Evolutionary conservation across 2,888 invertebrate genomes (phyloP).

Genomic region (Eueremaeus valkanovi): DNA sequence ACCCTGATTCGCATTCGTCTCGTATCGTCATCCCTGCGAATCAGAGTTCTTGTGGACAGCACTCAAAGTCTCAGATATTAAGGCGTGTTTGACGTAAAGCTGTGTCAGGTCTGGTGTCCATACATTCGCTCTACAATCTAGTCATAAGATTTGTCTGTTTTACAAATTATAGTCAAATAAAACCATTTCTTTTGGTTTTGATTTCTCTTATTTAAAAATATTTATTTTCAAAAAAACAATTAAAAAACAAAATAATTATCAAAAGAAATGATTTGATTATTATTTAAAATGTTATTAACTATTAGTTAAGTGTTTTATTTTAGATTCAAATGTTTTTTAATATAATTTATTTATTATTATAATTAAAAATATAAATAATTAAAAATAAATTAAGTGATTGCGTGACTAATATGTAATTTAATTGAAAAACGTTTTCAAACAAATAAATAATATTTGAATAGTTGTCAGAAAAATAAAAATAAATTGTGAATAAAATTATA

Average conservation of each 20-base stretch:
- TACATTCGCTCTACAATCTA: too few relatives aligned
- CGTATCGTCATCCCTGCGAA: too few relatives aligned
- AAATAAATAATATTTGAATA: not conserved
- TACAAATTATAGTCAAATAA: not conserved
- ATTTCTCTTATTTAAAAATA: not conserved
- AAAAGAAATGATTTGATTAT: too few relatives aligned
- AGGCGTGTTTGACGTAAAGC: too few relatives aligned
- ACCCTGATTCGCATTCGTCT: too few relatives aligned
- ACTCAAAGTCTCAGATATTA: too few relatives aligned
- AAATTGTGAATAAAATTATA: not conserved
- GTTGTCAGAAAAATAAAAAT: not conserved
- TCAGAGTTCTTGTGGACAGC: too few relatives aligned
- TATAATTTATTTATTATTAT: not conserved
- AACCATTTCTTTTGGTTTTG: not conserved
- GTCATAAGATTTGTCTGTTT: not conserved
- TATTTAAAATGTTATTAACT: not conserved
- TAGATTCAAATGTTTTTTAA: not conserved
- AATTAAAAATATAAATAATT: not conserved
- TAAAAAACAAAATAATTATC: too few relatives aligned
- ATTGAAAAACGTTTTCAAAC: not conserved
- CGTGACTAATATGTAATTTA: not conserved
- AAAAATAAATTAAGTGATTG: not conserved
- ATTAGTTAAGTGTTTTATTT: not conserved
- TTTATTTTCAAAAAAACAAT: too few relatives aligned
- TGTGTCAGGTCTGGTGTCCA: too few relatives aligned